phyloP scores from a whole-genome alignment of 2,797 vertebrate species.

The Emydoidea blandingii region DNA sequence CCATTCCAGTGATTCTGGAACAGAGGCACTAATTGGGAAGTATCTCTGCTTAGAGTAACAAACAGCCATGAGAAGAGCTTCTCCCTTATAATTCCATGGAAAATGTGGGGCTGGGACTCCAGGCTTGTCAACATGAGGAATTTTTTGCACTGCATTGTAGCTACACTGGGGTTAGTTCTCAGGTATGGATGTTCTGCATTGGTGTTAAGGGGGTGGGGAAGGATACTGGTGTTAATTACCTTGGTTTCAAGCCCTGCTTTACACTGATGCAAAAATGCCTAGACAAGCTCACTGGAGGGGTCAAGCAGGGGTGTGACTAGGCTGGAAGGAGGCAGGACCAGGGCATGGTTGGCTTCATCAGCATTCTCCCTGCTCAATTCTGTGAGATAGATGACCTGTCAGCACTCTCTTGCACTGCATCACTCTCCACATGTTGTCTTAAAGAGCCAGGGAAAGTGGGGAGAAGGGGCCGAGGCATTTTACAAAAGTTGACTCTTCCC shows the following conservation, averaged over 20 bases:
- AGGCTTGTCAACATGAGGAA: no score
- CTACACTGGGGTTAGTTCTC: no score
- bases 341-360: not conserved
- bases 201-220: no score
- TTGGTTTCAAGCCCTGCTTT: no score
- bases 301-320: no score
- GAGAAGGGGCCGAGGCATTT: not conserved
- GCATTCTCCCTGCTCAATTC: not conserved
- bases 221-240: no score
- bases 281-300: no score
- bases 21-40: not conserved
- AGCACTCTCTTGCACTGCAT: not conserved
- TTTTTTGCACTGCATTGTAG: no score
- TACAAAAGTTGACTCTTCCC: no score
- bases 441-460: not conserved
- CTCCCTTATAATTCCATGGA: not conserved
- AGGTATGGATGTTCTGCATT: no score
- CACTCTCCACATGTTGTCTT: not conserved
- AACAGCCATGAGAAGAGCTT: not conserved
- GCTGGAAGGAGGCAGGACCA: no score
- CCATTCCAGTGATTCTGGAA: not conserved
- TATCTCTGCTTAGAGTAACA: not conserved
- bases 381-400: not conserved
- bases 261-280: no score
- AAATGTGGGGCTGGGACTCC: not conserved